phyloP scores from a whole-genome alignment of 2,888 invertebrate species.

The Ennomos quercinarius region DNA sequence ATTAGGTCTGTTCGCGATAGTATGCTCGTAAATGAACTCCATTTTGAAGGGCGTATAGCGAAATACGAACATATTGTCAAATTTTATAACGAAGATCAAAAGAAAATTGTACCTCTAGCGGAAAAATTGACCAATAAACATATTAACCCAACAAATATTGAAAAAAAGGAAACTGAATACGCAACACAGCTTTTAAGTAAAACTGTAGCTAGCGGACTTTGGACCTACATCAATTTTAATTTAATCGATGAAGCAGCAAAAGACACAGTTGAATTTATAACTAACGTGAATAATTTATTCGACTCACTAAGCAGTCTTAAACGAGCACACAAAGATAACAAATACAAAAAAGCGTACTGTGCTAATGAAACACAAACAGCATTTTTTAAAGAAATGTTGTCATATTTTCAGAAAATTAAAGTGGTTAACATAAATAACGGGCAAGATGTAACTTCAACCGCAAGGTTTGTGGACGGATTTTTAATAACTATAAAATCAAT shows the following conservation, averaged over 20 bases:
- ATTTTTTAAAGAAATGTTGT: constrained; percentile 7
- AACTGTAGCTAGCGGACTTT: constrained; percentile 41
- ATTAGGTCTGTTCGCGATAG: constrained; percentile 24
- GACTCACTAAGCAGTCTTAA: constrained; percentile 11
- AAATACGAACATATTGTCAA: constrained; percentile 38
- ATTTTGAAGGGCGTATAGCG: constrained; percentile 14
- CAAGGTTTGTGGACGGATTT: constrained; percentile 24
- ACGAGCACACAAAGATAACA: background rate
- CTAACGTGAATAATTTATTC: constrained; percentile 35
- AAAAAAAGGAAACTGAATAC: constrained; percentile 24
- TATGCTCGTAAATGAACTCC: constrained; percentile 6
- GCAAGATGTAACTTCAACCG: constrained; percentile 8
- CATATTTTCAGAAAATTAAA: constrained; percentile 12
- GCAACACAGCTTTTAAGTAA: constrained; percentile 38
- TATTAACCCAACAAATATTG: constrained; percentile 23
- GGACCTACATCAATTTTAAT: constrained; percentile 32
- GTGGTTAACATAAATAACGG: constrained; percentile 4
- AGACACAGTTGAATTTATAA: constrained; percentile 40
- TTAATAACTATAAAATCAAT: constrained; percentile 39
- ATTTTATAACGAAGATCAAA: constrained; percentile 37
- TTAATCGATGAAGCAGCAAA: constrained; percentile 29
- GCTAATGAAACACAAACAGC: constrained; percentile 5
- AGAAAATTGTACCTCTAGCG: constrained; percentile 30
- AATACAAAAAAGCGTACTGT: constrained; percentile 2
- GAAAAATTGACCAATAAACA: constrained; percentile 38